Evolutionary conservation across 2,113 vertebrate genomes (phyloP).

Genomic region (Ptilorrhoa leucosticta): DNA sequence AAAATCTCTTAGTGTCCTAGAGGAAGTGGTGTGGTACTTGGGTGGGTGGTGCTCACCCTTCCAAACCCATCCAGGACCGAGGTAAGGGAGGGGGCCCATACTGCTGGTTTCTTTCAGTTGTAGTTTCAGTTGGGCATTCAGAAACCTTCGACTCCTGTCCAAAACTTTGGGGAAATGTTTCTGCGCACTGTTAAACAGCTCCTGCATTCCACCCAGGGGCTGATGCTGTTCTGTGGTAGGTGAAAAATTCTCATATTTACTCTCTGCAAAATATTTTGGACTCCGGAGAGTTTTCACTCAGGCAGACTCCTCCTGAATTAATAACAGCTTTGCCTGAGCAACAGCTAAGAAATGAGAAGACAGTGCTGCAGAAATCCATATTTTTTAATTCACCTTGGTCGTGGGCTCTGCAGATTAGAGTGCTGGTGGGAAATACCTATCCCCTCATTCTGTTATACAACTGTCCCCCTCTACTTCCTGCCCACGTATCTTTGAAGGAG

Average conservation of each 20-base stretch:
- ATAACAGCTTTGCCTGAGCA: constrained; percentile 47
- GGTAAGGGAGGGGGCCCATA: background rate
- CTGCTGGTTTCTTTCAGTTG: background rate
- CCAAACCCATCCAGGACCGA: background rate
- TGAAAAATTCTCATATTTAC: constrained; percentile 46
- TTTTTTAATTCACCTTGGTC: background rate
- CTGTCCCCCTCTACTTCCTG: background rate
- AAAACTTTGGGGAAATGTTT: background rate
- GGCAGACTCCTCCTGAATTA: constrained; percentile 40
- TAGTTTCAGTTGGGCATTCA: background rate
- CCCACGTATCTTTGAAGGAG: background rate
- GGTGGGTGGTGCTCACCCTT: background rate
- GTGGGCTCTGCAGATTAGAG: background rate
- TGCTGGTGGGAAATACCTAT: background rate
- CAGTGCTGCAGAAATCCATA: background rate
- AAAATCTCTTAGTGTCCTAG: background rate
- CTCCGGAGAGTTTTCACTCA: constrained; percentile 1
- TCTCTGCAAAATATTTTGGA: constrained; percentile 36
- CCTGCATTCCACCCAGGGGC: constrained; percentile 54
- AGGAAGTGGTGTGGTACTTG: background rate
- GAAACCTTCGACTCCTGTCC: background rate
- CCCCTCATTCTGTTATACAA: background rate
- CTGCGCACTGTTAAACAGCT: background rate
- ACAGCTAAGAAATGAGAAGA: background rate
- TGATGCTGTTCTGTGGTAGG: constrained; percentile 57